A percentile compares a stretch with the other conserved stretches of the same genome.
phyloP scores from a whole-genome alignment of 1,140 invertebrate species.

The Pseudoatta argentina region DNA sequence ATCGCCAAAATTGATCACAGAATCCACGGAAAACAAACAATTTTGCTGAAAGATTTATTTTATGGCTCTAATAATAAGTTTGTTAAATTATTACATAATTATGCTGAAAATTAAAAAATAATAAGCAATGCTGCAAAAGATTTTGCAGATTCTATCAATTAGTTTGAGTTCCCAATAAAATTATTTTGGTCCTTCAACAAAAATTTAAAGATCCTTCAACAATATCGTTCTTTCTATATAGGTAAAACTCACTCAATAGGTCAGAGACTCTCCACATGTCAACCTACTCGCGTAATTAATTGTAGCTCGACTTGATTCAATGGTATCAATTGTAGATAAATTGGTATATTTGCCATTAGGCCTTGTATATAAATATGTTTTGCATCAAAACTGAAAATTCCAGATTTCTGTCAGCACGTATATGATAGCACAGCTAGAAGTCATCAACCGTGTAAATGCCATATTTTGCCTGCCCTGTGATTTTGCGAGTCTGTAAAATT shows the following conservation, averaged over 20 bases:
- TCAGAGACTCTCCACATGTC: neutral
- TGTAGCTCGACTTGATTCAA: neutral
- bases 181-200: no score
- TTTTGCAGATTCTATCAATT: no score
- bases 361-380: neutral
- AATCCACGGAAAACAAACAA: neutral
- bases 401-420: neutral
- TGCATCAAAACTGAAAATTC: neutral
- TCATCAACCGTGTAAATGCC: neutral
- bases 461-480: neutral
- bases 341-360: no score
- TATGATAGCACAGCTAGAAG: neutral
- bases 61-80: no score
- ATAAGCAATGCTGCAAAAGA: no score
- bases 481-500: neutral
- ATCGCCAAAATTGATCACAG: neutral
- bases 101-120: no score
- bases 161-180: no score
- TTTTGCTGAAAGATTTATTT: no score
- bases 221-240: neutral
- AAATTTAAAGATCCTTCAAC: no score
- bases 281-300: conserved; percentile 6
- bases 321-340: conserved; percentile 5
- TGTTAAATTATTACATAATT: no score
- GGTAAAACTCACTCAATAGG: neutral